phyloP scores from a whole-genome alignment of 2,797 vertebrate genomes.

The Erpetoichthys calabaricus region DNA sequence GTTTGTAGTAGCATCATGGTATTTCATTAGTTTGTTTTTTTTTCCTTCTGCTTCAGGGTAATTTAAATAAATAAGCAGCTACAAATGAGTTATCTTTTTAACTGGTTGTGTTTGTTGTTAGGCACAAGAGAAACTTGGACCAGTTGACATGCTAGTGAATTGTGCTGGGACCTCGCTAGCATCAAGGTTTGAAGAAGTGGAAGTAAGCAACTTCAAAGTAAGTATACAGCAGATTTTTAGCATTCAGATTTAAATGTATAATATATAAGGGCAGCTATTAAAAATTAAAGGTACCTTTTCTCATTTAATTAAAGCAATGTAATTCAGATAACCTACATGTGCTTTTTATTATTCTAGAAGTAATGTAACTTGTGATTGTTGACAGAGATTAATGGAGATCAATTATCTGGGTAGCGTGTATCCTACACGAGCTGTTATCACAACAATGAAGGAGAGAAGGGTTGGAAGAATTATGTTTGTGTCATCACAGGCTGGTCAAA shows the following conservation, averaged over 20 bases:
- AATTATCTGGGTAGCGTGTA: constrained; percentile 97
- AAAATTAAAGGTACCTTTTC: no score
- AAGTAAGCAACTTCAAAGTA: constrained; percentile 77
- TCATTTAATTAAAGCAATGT: no score
- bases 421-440: constrained; percentile 77
- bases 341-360: not conserved
- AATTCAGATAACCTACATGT: no score
- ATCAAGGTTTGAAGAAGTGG: constrained; percentile 84
- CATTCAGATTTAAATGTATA: no score
- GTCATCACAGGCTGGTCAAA: constrained; percentile 86
- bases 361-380: not conserved
- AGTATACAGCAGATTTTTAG: constrained; percentile 22
- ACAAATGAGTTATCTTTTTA: not conserved
- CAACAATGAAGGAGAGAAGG: constrained; percentile 91
- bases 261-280: no score
- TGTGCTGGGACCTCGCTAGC: constrained; percentile 75
- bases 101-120: constrained; percentile 24
- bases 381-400: constrained; percentile 81
- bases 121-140: constrained; percentile 94
- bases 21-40: no score
- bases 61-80: no score
- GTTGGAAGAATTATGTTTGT: constrained; percentile 92
- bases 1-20: no score
- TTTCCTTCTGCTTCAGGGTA: no score
- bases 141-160: constrained; percentile 95